Evolutionary conservation across 1,140 invertebrate genomes (phyloP), one percentile per base, ranked within the genome.

Genomic region (Globodera rostochiensis): DNA sequence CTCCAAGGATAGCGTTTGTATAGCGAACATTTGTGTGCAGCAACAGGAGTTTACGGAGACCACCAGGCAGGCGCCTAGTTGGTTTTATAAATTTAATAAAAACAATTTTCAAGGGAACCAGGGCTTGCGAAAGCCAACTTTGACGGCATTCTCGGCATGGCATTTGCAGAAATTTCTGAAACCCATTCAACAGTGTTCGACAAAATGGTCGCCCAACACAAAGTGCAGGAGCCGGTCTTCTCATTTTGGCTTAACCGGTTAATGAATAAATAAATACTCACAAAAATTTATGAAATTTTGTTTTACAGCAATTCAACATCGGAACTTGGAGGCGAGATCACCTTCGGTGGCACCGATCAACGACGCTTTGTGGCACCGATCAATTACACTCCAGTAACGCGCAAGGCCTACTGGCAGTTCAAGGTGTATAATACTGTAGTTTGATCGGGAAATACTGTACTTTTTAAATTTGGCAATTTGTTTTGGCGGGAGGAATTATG

Each of bases 11-110:
- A 83, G 69, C 21, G 60, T 82, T 67, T 82, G 81, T 53, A 74
- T 89, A 0, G 86, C 88, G 8, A 86, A 83, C 8, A 79, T 90
- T 74, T 89, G 87, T 79, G 89, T 85, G 46, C 75, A 82, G 9
- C 64, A 84, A 4, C 96, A 98, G 92, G 95, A 95, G n/a, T 99
- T 99, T 92, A 97, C 95, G 21, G 98, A 99, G 92, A 97, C 97
- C 0, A 90, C 96, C 11, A 94, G 73, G 73, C 36, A n/a, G 25
- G 25, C 4, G 57, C 8, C 9, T 53, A 11, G 1, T 36, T 36
- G 1, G 0, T 6, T 53, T 3, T 53, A 11, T 11, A 53, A 53
- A 7, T 0, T 53, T 53, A 8, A 53, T n/a, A 9, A 53, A 53
- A 11, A 11, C 15, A 53, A 53, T 11, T 21, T 64, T 74, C 7